These are phyloP conservation scores for Drosophila grimshawi DNA, from an alignment of 1,140 invertebrate genomes.

Conservation along the genomic window DNA sequence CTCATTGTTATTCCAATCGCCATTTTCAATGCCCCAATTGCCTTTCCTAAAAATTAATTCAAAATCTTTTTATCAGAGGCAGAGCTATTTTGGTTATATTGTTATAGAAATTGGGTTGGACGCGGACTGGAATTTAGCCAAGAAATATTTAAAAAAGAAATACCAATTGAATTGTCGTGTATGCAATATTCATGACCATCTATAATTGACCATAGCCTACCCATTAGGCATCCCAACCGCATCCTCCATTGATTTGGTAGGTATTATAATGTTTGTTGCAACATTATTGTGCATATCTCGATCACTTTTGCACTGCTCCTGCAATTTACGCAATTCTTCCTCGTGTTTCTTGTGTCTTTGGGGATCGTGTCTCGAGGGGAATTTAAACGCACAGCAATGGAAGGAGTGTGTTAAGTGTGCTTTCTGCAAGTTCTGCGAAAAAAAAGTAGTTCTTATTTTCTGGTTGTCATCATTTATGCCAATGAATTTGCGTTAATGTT, in stretches of 20 bases:
- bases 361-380: conserved; percentile 91
- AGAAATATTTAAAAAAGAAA: too few species aligned
- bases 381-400: conserved; percentile 95
- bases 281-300: not conserved
- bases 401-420: conserved; percentile 93
- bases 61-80: not conserved
- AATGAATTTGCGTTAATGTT: conserved; percentile 22
- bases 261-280: not conserved
- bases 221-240: not conserved
- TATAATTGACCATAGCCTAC: not conserved
- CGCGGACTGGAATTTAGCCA: too few species aligned
- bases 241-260: not conserved
- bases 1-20: not conserved
- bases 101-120: too few species aligned
- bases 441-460: not conserved
- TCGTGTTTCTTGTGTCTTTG: conserved; percentile 86
- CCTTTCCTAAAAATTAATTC: too few species aligned
- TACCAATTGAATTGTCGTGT: too few species aligned
- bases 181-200: too few species aligned
- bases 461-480: too few species aligned
- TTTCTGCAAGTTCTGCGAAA: conserved; percentile 84
- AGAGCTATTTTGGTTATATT: not conserved
- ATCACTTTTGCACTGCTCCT: conserved; percentile 60
- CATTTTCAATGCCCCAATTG: not conserved
- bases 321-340: conserved; percentile 85